These are phyloP conservation scores for Ormyrus pomaceus DNA, from an alignment of 2,888 invertebrate genomes.

Conservation along the genomic window DNA sequence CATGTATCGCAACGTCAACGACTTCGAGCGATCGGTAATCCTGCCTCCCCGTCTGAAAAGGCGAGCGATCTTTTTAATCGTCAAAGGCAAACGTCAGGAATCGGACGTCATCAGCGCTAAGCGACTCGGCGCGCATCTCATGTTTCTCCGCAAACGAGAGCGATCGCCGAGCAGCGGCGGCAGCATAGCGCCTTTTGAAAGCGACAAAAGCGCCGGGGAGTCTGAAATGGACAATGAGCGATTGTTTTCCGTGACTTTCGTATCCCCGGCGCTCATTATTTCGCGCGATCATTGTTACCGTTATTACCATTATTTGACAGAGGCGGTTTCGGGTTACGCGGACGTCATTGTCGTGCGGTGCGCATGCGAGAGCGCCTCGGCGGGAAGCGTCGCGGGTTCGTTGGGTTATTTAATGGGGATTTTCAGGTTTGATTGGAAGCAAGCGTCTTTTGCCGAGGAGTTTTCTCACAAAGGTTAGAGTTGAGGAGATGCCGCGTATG, in stretches of 20 bases:
- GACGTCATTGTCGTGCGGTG: conserved; percentile 13
- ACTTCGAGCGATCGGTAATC: background rate
- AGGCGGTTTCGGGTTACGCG: conserved; percentile 60
- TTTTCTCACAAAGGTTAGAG: too few species aligned
- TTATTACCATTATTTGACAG: conserved; percentile 60
- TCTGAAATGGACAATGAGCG: conserved; percentile 45
- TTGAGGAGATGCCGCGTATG: too few species aligned
- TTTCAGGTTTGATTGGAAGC: too few species aligned
- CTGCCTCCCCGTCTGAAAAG: too few species aligned
- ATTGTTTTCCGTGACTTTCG: conserved; percentile 58
- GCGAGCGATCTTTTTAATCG: background rate
- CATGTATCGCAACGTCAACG: background rate
- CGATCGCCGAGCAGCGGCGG: background rate
- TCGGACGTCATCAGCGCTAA: background rate
- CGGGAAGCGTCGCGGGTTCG: background rate
- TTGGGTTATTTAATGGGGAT: too few species aligned
- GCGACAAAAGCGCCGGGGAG: conserved; percentile 9
- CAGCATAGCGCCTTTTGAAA: background rate
- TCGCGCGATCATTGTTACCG: conserved; percentile 64
- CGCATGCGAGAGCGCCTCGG: conserved; percentile 3
- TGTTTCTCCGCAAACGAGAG: conserved; percentile 14
- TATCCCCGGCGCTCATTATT: conserved; percentile 56
- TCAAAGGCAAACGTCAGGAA: background rate
- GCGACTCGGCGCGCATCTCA: conserved; percentile 1
- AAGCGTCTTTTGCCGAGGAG: too few species aligned